These are phyloP conservation scores for Sigmodon hispidus DNA, from an alignment of 2,113 vertebrate genomes.

Conservation along the genomic window DNA sequence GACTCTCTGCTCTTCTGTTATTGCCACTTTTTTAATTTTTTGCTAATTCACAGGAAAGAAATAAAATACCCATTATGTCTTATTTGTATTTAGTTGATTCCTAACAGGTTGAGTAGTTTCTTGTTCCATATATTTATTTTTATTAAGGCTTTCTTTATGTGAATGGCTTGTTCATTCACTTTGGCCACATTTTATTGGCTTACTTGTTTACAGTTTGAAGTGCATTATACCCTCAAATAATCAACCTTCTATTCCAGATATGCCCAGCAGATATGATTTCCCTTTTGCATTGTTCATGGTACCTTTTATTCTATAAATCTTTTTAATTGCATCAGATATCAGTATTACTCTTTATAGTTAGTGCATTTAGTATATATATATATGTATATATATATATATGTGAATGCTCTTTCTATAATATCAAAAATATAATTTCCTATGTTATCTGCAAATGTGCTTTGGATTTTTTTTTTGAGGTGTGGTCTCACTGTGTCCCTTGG, in stretches of 20 bases:
- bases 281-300: not conserved
- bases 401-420: not conserved
- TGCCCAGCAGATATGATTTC: not conserved
- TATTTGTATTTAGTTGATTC: not conserved
- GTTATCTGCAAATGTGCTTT: not conserved
- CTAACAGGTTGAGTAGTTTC: not conserved
- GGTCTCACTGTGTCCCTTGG: not conserved
- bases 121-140: not conserved
- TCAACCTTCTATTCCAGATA: not conserved
- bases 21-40: not conserved
- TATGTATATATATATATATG: not conserved
- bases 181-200: not conserved
- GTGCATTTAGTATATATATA: not conserved
- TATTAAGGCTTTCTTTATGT: not conserved
- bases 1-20: not conserved
- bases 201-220: not conserved
- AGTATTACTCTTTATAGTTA: not conserved
- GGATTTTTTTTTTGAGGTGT: not conserved
- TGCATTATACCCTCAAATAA: not conserved
- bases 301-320: not conserved
- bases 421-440: not conserved
- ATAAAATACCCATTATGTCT: not conserved
- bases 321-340: not conserved
- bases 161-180: not conserved
- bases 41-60: not conserved